phyloP scores from a whole-genome alignment of 2,797 vertebrate species.

The Anniella stebbinsi region DNA sequence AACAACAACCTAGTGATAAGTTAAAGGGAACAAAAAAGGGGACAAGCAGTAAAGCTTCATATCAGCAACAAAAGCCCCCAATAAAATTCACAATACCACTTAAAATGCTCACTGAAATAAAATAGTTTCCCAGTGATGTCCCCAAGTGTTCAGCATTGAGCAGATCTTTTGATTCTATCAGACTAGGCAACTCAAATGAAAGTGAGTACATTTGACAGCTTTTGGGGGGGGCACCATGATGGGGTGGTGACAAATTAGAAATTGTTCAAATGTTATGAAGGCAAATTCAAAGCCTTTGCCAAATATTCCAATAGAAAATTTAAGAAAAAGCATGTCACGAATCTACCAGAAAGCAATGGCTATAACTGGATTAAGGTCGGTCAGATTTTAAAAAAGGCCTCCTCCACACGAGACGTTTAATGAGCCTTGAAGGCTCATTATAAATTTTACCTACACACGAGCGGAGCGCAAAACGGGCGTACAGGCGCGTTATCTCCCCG shows the following conservation, averaged over 20 bases:
- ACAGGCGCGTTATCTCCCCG: too few relatives aligned
- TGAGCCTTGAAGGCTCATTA: too few relatives aligned
- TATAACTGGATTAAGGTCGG: conserved; percentile 12
- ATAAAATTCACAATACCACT: background rate
- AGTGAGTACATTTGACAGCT: background rate
- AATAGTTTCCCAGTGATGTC: background rate
- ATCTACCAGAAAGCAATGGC: background rate
- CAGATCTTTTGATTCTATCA: background rate
- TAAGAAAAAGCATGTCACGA: background rate
- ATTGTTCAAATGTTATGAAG: background rate
- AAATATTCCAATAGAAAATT: background rate
- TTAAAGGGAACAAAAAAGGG: background rate
- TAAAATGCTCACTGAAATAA: background rate
- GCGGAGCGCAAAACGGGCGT: too few relatives aligned
- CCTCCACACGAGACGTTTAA: too few relatives aligned
- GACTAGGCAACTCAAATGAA: too few relatives aligned
- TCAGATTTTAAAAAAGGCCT: background rate
- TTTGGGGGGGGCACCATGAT: conserved; percentile 19
- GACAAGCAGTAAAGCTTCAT: background rate
- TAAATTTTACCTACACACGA: too few relatives aligned
- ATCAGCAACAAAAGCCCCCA: background rate
- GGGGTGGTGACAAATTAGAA: background rate
- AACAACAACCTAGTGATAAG: background rate
- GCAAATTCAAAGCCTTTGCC: background rate
- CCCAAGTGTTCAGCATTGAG: background rate